These are phyloP conservation scores for Corbicula japonica DNA, from an alignment of 2,888 invertebrate genomes.

Conservation along the genomic window DNA sequence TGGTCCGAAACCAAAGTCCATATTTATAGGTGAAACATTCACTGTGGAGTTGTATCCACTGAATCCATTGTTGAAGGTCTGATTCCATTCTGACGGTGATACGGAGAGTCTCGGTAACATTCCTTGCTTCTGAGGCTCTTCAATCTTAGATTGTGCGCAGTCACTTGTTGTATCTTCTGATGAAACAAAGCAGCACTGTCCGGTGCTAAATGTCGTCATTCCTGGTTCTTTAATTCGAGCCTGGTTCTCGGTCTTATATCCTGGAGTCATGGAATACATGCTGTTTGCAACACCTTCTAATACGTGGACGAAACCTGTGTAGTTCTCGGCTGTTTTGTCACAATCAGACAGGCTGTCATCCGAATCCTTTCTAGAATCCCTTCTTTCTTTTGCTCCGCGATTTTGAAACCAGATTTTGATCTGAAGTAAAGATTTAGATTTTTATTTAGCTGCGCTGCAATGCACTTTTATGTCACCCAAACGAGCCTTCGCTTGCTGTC, in stretches of 20 bases:
- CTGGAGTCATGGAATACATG: background rate
- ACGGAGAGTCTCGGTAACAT: background rate
- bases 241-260: background rate
- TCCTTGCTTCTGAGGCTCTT: no score
- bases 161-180: no score
- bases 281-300: background rate
- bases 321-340: conserved; percentile 12
- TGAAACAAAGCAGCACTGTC: conserved; percentile 4
- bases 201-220: background rate
- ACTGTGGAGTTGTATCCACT: background rate
- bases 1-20: conserved; percentile 3
- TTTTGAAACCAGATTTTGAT: conserved; percentile 51
- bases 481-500: no score
- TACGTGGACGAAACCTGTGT: background rate
- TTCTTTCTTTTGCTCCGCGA: conserved; percentile 40
- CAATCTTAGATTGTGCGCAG: no score
- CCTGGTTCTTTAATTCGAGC: background rate
- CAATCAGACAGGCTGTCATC: background rate
- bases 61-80: background rate
- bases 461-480: no score
- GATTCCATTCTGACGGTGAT: conserved; percentile 20
- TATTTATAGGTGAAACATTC: conserved; percentile 20
- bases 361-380: conserved; percentile 22
- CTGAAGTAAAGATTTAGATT: conserved; percentile 13
- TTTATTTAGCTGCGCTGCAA: no score